Percentiles rank a stretch among this genome's conserved stretches.
Evolutionary conservation across 2,113 vertebrate genomes (phyloP).

Genomic region (Xenotilapia leptura): DNA sequence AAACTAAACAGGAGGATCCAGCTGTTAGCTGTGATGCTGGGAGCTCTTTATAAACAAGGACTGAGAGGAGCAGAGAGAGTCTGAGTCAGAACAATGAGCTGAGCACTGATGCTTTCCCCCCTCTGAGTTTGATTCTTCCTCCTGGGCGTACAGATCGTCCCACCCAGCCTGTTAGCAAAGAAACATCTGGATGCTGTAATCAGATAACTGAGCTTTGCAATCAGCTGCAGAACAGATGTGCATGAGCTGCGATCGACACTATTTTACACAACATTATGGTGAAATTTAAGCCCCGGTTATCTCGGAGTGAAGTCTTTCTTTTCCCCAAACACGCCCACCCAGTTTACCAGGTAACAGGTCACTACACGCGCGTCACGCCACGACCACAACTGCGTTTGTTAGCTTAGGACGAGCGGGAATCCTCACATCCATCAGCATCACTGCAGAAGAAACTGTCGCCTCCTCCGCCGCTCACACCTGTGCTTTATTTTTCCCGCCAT

Average conservation of each 20-base stretch:
- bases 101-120: fast-evolving
- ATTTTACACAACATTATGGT: background rate
- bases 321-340: fast-evolving
- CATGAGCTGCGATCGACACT: fast-evolving
- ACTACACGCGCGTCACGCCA: fast-evolving
- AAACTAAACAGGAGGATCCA: too few species aligned
- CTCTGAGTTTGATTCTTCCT: background rate
- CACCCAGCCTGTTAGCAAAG: background rate
- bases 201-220: background rate
- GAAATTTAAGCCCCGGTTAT: background rate
- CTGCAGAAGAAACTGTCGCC: too few species aligned
- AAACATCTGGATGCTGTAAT: fast-evolving
- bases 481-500: fast-evolving
- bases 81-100: fast-evolving
- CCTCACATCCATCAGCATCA: too few species aligned
- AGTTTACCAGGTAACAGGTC: background rate
- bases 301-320: background rate
- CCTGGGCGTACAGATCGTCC: fast-evolving
- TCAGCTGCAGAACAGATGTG: background rate
- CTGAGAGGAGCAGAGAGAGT: background rate
- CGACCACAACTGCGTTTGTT: fast-evolving
- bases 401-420: fast-evolving
- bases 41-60: background rate
- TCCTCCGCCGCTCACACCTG: fast-evolving
- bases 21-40: background rate